phyloP scores from a whole-genome alignment of 2,888 invertebrate genomes.

The Cremastobaeus sp. region DNA sequence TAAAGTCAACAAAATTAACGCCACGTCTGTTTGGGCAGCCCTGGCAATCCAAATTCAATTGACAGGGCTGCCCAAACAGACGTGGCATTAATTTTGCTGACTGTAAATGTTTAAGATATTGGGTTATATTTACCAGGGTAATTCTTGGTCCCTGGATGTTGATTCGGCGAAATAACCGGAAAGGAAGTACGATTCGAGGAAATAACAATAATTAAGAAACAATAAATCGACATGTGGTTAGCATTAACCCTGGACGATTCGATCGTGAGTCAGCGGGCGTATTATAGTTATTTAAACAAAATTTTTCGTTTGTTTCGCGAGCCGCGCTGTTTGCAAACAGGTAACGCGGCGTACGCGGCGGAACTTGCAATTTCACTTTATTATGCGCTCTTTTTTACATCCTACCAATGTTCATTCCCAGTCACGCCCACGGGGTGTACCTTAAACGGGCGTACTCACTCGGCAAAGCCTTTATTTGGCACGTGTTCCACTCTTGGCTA shows the following conservation, averaged over 20 bases:
- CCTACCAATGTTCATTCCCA: constrained; percentile 59
- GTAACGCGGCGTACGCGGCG: constrained; percentile 44
- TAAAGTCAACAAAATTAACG: too few species aligned
- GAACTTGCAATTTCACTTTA: constrained; percentile 68
- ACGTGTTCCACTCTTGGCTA: constrained; percentile 73
- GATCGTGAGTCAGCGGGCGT: constrained; percentile 26
- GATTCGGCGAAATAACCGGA: not conserved
- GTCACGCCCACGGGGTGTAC: constrained; percentile 63
- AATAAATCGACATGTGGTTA: constrained; percentile 39
- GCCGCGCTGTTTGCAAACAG: constrained; percentile 36
- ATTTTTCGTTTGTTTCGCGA: constrained; percentile 13
- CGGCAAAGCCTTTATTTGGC: constrained; percentile 74
- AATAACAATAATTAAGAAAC: constrained; percentile 50
- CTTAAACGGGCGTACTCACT: constrained; percentile 65
- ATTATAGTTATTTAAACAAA: constrained; percentile 47
- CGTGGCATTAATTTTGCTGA: too few species aligned
- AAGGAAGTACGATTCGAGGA: constrained; percentile 2
- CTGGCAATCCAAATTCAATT: too few species aligned
- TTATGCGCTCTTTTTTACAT: constrained; percentile 61
- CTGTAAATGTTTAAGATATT: too few species aligned
- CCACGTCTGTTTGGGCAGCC: too few species aligned
- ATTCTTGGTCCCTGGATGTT: not conserved
- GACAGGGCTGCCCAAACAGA: too few species aligned
- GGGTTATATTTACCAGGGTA: too few species aligned
- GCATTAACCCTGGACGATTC: constrained; percentile 28